phyloP scores from a whole-genome alignment of 2,888 invertebrate species.

The Dicyrtoma fusca region DNA sequence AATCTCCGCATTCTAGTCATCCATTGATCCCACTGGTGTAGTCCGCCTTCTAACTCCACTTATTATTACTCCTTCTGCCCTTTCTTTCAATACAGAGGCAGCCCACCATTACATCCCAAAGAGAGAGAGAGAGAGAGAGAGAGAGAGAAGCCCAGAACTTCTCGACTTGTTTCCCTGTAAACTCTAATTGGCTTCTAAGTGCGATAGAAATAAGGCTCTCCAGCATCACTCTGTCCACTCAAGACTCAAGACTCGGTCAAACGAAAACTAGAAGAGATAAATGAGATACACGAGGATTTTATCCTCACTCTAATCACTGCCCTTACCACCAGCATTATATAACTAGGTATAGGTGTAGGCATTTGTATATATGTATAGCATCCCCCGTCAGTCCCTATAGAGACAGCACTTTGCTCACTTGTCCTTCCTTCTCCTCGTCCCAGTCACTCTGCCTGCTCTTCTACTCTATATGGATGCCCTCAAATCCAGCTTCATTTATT shows the following conservation, averaged over 20 bases:
- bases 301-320: neutral
- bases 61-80: neutral
- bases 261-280: constrained; percentile 41
- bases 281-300: constrained; percentile 41
- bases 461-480: too few species aligned
- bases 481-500: too few species aligned
- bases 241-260: constrained; percentile 33
- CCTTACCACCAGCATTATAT: too few species aligned
- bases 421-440: constrained; percentile 1
- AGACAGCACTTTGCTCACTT: constrained; percentile 12
- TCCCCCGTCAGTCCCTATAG: too few species aligned
- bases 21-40: constrained; percentile 54
- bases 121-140: too few species aligned
- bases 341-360: too few species aligned
- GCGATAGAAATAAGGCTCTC: constrained; percentile 54
- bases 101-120: too few species aligned
- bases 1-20: neutral
- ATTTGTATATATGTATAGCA: too few species aligned
- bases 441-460: neutral
- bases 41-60: too few species aligned
- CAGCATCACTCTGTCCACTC: constrained; percentile 15
- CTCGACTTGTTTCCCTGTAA: constrained; percentile 41
- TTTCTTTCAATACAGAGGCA: neutral
- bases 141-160: neutral
- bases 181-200: constrained; percentile 54